phyloP scores from a whole-genome alignment of 2,888 invertebrate genomes.

The Drosophila quinaria region DNA sequence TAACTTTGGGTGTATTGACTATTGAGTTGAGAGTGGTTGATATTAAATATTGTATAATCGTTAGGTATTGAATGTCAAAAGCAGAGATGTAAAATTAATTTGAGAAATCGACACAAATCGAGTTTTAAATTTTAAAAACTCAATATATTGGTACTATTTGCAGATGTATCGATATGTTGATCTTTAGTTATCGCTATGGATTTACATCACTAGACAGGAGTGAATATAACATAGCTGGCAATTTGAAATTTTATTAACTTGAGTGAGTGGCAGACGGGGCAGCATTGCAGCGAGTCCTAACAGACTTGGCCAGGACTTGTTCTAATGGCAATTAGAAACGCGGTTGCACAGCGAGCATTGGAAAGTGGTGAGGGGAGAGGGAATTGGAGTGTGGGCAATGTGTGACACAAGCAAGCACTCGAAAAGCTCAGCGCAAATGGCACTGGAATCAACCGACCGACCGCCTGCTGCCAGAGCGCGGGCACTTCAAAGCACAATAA shows the following conservation, averaged over 20 bases:
- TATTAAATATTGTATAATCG: not conserved
- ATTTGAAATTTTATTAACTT: conserved; percentile 35
- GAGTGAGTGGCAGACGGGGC: not conserved
- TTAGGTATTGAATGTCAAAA: not conserved
- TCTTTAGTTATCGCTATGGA: too few species aligned
- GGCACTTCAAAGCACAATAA: conserved; percentile 66
- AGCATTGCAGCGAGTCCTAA: conserved; percentile 9
- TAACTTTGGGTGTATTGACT: conserved; percentile 7
- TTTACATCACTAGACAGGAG: not conserved
- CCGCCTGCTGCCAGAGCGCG: conserved; percentile 17
- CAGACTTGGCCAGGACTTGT: conserved; percentile 15
- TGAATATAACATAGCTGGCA: conserved; percentile 11
- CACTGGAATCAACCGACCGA: conserved; percentile 34
- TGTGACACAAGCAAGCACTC: conserved; percentile 45
- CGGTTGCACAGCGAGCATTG: conserved; percentile 26
- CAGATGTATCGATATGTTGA: too few species aligned
- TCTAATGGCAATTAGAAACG: conserved; percentile 60
- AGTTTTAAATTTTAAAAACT: too few species aligned
- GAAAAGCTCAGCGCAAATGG: conserved; percentile 23
- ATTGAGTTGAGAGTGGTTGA: too few species aligned
- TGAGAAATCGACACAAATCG: too few species aligned
- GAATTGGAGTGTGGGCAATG: conserved; percentile 12
- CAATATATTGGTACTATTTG: too few species aligned
- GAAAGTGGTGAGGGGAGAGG: not conserved
- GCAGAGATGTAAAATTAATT: not conserved